phyloP scores from a whole-genome alignment of 2,797 vertebrate genomes.

The Sorex maritimensis region DNA sequence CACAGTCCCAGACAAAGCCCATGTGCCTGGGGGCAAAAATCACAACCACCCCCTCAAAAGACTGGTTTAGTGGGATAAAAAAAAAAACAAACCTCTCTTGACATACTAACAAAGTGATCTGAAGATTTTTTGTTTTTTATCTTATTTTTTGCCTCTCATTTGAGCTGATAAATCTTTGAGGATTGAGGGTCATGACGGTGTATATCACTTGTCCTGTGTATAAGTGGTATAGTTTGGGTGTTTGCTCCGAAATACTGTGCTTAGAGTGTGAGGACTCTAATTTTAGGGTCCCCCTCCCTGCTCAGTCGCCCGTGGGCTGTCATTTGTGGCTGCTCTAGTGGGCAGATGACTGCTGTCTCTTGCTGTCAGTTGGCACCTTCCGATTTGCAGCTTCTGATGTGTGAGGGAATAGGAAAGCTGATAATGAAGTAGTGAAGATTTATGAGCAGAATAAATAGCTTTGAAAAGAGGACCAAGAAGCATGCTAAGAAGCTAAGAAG shows the following conservation, averaged over 20 bases:
- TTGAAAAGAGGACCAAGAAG: conserved; percentile 42
- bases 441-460: conserved; percentile 37
- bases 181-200: background rate
- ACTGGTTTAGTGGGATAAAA: background rate
- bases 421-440: conserved; percentile 69
- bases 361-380: conserved; percentile 65
- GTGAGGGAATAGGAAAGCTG: conserved; percentile 59
- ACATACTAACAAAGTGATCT: conserved; percentile 11
- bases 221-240: background rate
- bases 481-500: too few species aligned
- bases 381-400: conserved; percentile 49
- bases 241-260: background rate
- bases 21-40: background rate
- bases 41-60: conserved; percentile 55
- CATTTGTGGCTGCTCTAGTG: conserved; percentile 25
- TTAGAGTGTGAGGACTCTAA: conserved; percentile 18
- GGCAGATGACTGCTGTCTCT: conserved; percentile 69
- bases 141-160: too few species aligned
- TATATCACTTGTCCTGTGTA: background rate
- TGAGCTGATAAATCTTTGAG: too few species aligned
- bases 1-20: background rate
- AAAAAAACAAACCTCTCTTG: conserved; percentile 12
- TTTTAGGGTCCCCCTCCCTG: conserved; percentile 46
- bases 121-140: background rate
- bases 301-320: conserved; percentile 63